Evolutionary conservation across 2,888 invertebrate species (phyloP), one percentile per base, ranked within the genome.

Genomic region (Gibbula magus): DNA sequence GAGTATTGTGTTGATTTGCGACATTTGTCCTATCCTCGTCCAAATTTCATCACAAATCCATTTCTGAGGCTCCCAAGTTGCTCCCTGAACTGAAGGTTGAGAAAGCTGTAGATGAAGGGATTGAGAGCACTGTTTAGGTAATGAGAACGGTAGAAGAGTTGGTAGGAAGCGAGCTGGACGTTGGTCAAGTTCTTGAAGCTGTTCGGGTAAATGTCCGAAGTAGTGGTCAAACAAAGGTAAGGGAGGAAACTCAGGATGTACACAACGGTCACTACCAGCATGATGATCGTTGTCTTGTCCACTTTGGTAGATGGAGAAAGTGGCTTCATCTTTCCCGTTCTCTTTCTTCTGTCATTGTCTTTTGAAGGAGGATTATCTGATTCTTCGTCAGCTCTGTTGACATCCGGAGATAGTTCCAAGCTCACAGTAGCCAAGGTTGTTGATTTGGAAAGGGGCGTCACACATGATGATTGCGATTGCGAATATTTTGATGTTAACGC

Each of bases 61-160:
- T 13, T 45, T 45, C 45, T 45, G 13, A 45, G 45, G 83, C 78
- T 73, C 83, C 85, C 84, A 54, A 86, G 75, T 73, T 83, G 83
- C 66, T 84, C 18, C 13, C 83, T n/a, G 86, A 85, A 29, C 83
- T 81, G 10, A 85, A 81, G 35, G 81, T 79, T 52, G 78, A 77
- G 45, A 73, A 80, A 70, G 39, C 39, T 20, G 70, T 79, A 53
- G 74, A 67, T 13, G 80, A 77, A 56, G 81, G 76, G 32, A 66
- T 78, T 76, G 80, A 82, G 77, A 77, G 82, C 82, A 81, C 75
- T 56, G 75, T 70, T 39, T 67, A 56, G 20, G 74, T 56, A 45
- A n/a, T 79, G 54, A 67, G n/a, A 78, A 74, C 75, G 52, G 61
- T 29, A 29, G 75, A 73, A 32, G 45, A 78, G 75, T 75, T 78